Base-by-base conservation (phyloP, 2,797 vertebrate genomes). In the Cuculus canorus region DNA sequence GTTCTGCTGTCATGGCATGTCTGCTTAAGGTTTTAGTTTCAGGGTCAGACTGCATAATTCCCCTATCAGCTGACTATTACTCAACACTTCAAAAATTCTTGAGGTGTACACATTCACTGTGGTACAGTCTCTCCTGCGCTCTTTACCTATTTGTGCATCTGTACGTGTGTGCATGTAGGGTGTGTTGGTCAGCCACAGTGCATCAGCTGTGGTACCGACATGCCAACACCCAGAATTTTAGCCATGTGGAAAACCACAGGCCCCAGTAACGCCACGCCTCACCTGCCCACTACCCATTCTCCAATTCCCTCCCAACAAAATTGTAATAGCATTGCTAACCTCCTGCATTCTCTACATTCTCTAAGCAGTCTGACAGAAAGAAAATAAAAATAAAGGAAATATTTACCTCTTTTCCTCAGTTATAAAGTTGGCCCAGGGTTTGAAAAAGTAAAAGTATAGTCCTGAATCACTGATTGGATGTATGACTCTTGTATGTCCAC, bases 131-230 rank as follows among this genome's bases (percentile, higher is more conserved):
- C 5, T 33, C 65, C 41, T 9, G 0, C 68, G 17, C 28, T 64
- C n/a, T 0, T 0, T 45, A 80, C 27, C 11, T 13, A 15, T 85
- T 30, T 54, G 17, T 59, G 41, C 25, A 24, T 32, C 45, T 2
- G 0, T 25, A 30, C 9, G 6, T 17, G 41, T 5, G 17, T 13
- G 5, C 9, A 28, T 17, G 9, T 2, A 0, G 5, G 13, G 16
- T 56, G 22, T 41, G 22, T 60, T 56, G 56, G 23, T 25, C 16
- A 18, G 48, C 8, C 52, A 30, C 9, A 22, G 12, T 17, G 7
- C 27, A 45, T 32, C 66, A 33, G 23, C 45, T 32, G 39, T 32
- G 33, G 12, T 71, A 45, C 41, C 11, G 0, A 68, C 28, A 11
- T 59, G 41, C 28, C 47, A 41, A 22, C 16, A 54, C 4, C 0